Base-by-base conservation (phyloP, 2,888 invertebrate genomes). In the Ennomos erosarius region DNA sequence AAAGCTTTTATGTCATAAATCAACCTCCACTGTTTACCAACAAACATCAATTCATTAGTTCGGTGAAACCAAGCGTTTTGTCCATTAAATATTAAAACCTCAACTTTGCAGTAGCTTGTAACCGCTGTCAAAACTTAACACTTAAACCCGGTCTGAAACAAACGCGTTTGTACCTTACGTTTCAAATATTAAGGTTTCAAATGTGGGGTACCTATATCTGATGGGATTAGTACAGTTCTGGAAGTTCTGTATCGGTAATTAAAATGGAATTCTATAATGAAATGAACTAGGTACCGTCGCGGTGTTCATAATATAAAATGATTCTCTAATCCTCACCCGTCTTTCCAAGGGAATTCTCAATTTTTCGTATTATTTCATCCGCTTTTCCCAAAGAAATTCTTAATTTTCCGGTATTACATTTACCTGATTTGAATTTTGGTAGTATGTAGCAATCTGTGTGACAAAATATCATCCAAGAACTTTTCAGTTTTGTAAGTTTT, bases 81-180 rank as follows among this genome's bases (percentile, higher is more conserved):
- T 71, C 68, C 74, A 74, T 76, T 76, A 73, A 74, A 73, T 74
- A 76, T 75, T 70, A 75, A 75, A 79, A 76, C 75, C 74, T 68
- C 67, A 73, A 76, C 73, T 75, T 74, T 64, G 67, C 71, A 49
- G 48, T 13, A 33, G 70, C 68, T 68, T 69, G 71, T 75, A 76
- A 74, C 74, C 74, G 73, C 73, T 76, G 77, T 76, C 76, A 74
- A 69, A 80, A 81, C 75, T 79, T 79, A 64, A 65, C 61, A 62
- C 62, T 66, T 65, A 61, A 61, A 59, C 40, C 8, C 34, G 9
- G n/a, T 54, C 53, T 42, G 1, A 8, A 3, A 2, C 40, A 45
- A 40, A 10, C 9, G n/a, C 49, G 45, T 48, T 36, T 54, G 6
- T 0, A 50, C 50, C 26, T 40, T 59, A 48, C 13, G 1, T 5